Evolutionary conservation across 1,140 invertebrate species (phyloP).

Genomic region (Diachasma alloeum): DNA sequence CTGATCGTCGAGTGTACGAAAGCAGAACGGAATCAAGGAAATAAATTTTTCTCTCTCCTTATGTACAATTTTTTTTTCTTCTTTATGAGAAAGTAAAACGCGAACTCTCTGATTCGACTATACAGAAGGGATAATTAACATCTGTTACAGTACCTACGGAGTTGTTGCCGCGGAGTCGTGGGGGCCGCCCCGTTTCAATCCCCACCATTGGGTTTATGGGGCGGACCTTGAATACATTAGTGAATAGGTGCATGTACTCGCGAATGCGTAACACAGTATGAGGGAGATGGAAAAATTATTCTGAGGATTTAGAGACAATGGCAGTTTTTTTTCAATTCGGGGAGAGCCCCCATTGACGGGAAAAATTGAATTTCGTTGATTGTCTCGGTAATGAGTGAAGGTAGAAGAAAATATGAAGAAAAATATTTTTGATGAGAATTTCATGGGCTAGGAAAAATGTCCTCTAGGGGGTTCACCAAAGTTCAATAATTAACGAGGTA

Average conservation of each 20-base stretch:
- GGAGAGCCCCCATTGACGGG: not conserved
- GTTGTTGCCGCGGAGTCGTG: constrained; percentile 51
- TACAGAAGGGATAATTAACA: constrained; percentile 64
- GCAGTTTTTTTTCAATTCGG: not conserved
- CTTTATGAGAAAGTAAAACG: not conserved
- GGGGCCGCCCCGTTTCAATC: constrained; percentile 57
- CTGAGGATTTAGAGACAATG: not conserved
- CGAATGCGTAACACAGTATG: not conserved
- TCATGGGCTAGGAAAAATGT: too few relatives aligned
- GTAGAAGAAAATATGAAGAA: too few relatives aligned
- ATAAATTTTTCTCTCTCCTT: constrained; percentile 2
- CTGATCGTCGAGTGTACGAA: not conserved
- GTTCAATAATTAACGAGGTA: too few relatives aligned
- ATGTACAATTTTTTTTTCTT: not conserved
- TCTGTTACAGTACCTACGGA: constrained; percentile 60
- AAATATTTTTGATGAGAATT: too few relatives aligned
- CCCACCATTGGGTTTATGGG: constrained; percentile 54
- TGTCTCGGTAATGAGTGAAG: too few relatives aligned
- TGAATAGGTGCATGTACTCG: constrained; percentile 36
- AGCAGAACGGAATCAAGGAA: constrained; percentile 4
- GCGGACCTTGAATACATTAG: constrained; percentile 65
- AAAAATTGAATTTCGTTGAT: not conserved
- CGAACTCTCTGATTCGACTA: constrained; percentile 29
- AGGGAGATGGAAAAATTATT: not conserved
- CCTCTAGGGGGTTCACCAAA: too few relatives aligned